Evolutionary conservation across 2,888 invertebrate genomes (phyloP), one percentile per base, ranked within the genome.

Genomic region (Melieria crassipennis): DNA sequence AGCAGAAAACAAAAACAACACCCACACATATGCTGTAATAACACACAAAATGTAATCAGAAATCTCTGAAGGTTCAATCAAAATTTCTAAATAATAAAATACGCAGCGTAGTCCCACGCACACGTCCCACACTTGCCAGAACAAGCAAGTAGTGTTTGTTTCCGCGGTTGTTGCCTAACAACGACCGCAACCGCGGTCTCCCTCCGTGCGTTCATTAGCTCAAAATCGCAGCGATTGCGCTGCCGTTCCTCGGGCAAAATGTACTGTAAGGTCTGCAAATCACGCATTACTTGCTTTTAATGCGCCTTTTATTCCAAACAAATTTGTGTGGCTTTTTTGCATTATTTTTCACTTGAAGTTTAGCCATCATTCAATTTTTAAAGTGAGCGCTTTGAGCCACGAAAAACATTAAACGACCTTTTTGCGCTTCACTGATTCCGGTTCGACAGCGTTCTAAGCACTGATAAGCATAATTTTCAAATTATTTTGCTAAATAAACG

Each of bases 381-480:
- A 6, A 42, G 10, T 3, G 42, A 30, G 11, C 42, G 9, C 43
- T n/a, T 13, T 13, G 7, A 30, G 1, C 42, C 4, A n/a, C 4
- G 42, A 11, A 45, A 42, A 43, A 46, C 60, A 60, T 45, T 60
- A 60, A 57, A 30, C 47, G 46, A 13, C 62, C 62, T 47, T 62
- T 62, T 62, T 16, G 9, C 62, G 62, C 62, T 47, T 11, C 46
- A 62, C 13, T 62, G 62, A 45, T 45, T 60, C 11, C 42, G 45
- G n/a, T 55, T 55, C 55, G 52, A 55, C 55, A 65, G 43, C 45
- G 4, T 10, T 10, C 55, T 6, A 50, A 13, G 52, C 4, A 60
- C 50, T 60, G 65, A 70, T 70, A 70, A 70, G 70, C 60, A 64
- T 64, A 65, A 70, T 58, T 70, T 70, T 46, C 60, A n/a, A 58